These are phyloP conservation scores for Dugesia japonica DNA, from an alignment of 2,888 invertebrate genomes.

Conservation along the genomic window DNA sequence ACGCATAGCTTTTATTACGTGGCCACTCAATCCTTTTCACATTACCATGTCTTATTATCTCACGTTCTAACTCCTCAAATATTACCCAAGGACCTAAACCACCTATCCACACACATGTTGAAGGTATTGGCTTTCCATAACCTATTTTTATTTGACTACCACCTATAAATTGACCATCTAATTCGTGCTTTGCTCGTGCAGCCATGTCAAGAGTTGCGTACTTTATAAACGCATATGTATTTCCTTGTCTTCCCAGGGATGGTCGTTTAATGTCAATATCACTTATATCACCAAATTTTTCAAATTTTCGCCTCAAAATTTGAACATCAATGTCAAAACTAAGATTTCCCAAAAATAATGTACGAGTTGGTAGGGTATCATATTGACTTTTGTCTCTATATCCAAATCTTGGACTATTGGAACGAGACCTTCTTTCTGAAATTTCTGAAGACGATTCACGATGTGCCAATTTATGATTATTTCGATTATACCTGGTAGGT, in stretches of 20 bases:
- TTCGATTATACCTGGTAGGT: not conserved
- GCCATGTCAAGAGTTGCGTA: constrained; percentile 72
- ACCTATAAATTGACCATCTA: constrained; percentile 88
- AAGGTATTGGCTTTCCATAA: constrained; percentile 93
- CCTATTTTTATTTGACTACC: constrained; percentile 97
- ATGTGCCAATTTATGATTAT: not conserved
- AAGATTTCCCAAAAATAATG: constrained; percentile 87
- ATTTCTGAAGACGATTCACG: not conserved
- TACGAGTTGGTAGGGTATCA: constrained; percentile 81
- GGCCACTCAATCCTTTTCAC: constrained; percentile 93
- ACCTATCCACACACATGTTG: constrained; percentile 89
- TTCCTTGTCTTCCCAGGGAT: constrained; percentile 63
- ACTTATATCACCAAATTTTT: constrained; percentile 81
- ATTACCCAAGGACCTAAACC: constrained; percentile 89
- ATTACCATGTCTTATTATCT: constrained; percentile 90
- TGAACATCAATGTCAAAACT: constrained; percentile 92
- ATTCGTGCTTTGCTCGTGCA: constrained; percentile 77
- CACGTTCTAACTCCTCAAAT: constrained; percentile 72
- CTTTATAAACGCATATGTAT: constrained; percentile 88
- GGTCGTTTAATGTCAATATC: constrained; percentile 94
- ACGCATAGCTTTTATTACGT: constrained; percentile 79
- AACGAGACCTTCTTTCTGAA: not conserved
- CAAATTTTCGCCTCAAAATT: constrained; percentile 68
- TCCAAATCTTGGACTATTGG: not conserved
- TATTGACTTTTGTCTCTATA: constrained; percentile 53